These are phyloP conservation scores for Cossypha dichroa DNA, from an alignment of 2,797 vertebrate species.

Conservation along the genomic window DNA sequence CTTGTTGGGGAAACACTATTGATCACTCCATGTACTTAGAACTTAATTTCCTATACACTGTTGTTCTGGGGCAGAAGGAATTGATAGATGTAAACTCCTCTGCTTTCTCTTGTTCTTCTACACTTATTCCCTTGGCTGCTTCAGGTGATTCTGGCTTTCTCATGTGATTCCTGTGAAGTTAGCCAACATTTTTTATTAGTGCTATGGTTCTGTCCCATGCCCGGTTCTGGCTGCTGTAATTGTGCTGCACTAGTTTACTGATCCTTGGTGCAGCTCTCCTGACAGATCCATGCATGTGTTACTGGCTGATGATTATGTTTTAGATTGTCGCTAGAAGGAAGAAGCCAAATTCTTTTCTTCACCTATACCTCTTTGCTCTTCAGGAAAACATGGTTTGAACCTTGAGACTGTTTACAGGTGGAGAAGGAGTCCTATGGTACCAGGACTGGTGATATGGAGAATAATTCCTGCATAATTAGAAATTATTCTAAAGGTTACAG, in stretches of 20 bases:
- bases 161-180: neutral
- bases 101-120: neutral
- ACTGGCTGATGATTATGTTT: neutral
- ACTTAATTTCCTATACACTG: neutral
- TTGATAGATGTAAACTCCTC: neutral
- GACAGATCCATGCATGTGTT: neutral
- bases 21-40: neutral
- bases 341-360: neutral
- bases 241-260: neutral
- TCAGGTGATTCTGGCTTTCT: neutral
- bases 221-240: neutral
- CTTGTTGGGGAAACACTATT: neutral
- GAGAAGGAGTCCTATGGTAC: neutral
- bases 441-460: neutral
- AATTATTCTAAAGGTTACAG: neutral
- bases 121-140: neutral
- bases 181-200: neutral
- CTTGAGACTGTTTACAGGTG: neutral
- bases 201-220: neutral
- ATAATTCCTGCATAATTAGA: neutral
- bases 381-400: neutral
- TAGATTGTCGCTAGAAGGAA: neutral
- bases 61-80: neutral
- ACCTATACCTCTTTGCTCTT: neutral
- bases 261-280: neutral